A percentile compares a stretch with the other conserved stretches of the same genome.
phyloP scores from a whole-genome alignment of 2,888 invertebrate species.

The Spisula solida region DNA sequence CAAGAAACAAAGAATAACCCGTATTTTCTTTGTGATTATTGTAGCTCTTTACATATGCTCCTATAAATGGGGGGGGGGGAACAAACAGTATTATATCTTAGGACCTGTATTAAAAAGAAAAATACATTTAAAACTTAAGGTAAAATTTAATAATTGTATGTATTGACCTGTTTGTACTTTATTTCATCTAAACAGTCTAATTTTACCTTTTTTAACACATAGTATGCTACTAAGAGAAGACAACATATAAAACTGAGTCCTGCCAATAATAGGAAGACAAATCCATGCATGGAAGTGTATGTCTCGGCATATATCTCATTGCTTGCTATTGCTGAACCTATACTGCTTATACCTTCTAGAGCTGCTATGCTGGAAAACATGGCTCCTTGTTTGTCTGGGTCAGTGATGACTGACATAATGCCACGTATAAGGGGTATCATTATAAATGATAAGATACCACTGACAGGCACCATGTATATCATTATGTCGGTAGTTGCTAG shows the following conservation, averaged over 20 bases:
- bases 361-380: slow-evolving; percentile 42
- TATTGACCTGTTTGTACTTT: neutral
- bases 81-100: too few species aligned
- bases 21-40: too few species aligned
- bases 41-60: too few species aligned
- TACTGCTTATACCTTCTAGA: slow-evolving; percentile 31
- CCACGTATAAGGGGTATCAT: slow-evolving; percentile 45
- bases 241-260: slow-evolving; percentile 73
- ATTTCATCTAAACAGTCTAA: neutral
- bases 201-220: neutral
- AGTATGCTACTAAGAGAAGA: neutral
- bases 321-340: neutral
- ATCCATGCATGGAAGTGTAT: slow-evolving; percentile 32
- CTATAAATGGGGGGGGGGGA: too few species aligned
- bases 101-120: too few species aligned
- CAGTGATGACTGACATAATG: slow-evolving; percentile 48
- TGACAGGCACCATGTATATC: slow-evolving; percentile 38
- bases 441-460: slow-evolving; percentile 32
- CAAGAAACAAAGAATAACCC: too few species aligned
- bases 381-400: slow-evolving; percentile 44
- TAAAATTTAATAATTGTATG: too few species aligned
- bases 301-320: slow-evolving; percentile 46
- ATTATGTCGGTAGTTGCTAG: slow-evolving; percentile 25
- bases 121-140: too few species aligned
- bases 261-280: slow-evolving; percentile 48